Evolutionary conservation across 2,888 invertebrate species (phyloP), one percentile per base, ranked within the genome.

Genomic region (Chloroclystis v-ata): DNA sequence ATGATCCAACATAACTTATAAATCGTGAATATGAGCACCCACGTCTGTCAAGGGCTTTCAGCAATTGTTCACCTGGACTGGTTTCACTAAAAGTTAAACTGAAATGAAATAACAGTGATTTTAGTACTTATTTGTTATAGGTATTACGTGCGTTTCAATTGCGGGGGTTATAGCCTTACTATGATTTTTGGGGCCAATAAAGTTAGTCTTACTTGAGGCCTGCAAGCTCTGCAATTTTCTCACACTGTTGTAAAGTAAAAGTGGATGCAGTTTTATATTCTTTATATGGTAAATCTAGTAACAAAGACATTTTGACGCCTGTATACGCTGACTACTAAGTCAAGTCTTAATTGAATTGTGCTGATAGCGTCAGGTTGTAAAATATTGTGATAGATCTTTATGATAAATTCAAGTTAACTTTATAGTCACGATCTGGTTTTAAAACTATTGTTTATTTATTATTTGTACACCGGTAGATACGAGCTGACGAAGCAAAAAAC

Each of bases 221-320:
- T 7, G 82, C 79, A 41, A 81, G 49, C 52, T 69, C 74, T 6
- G 82, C 75, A 52, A 87, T 72, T 20, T 69, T 61, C 64, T 84
- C 79, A 60, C 88, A 87, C 46, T 75, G 70, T 44, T 75, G 74
- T 29, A 59, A 49, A 29, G 68, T 67, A 8, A 87, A 63, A 5
- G 61, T 56, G 46, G 66, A 58, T 10, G 73, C 78, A 47, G 61
- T 69, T 63, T 77, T 69, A 57, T 81, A 84, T 52, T 85, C 83
- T 59, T 49, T 59, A 49, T 77, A 83, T 0, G 80, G 50, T 46
- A 88, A 63, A 37, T 62, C 71, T 51, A 81, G 78, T 16, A 84
- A 57, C 29, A 87, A 57, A 39, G 84, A 84, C 85, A 83, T 84
- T 44, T 35, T 32, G 3, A n/a, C n/a, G n/a, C n/a, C n/a, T n/a